These are phyloP conservation scores for Willisornis vidua DNA, from an alignment of 2,113 vertebrate genomes.

Conservation along the genomic window DNA sequence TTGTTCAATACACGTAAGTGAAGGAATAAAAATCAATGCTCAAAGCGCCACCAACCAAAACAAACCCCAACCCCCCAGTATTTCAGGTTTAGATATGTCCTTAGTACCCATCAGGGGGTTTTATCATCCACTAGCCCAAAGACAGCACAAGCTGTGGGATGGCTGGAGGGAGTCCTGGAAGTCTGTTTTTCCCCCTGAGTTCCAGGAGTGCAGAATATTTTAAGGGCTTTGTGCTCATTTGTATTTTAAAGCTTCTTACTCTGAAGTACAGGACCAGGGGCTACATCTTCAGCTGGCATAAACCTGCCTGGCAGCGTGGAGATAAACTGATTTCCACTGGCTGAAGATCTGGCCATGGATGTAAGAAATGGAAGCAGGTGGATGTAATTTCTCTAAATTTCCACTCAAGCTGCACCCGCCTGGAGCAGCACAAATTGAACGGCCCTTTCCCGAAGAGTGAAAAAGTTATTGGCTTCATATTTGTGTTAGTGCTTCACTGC, in stretches of 20 bases:
- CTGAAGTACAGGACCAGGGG: constrained; percentile 36
- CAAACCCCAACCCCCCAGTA: rapidly evolving
- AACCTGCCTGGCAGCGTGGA: constrained; percentile 38
- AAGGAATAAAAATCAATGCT: neutral
- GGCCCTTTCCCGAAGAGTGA: constrained; percentile 64
- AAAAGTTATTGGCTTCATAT: constrained; percentile 75
- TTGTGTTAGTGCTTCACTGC: constrained; percentile 49
- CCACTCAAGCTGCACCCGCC: constrained; percentile 56
- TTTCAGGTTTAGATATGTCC: neutral
- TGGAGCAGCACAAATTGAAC: constrained; percentile 68
- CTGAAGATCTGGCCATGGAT: constrained; percentile 41
- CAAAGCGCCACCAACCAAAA: neutral
- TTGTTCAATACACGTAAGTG: neutral
- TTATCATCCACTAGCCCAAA: neutral
- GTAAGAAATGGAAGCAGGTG: constrained; percentile 55
- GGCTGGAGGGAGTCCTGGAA: neutral
- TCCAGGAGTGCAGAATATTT: neutral
- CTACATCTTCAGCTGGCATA: constrained; percentile 45
- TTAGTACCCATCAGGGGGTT: too few relatives aligned
- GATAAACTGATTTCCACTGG: constrained; percentile 46
- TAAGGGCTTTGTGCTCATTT: constrained; percentile 60
- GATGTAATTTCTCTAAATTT: constrained; percentile 66
- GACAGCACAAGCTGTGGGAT: neutral
- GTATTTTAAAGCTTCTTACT: constrained; percentile 67
- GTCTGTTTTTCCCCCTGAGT: neutral